phyloP scores from a whole-genome alignment of 1,140 invertebrate genomes.

The Planococcus citri region DNA sequence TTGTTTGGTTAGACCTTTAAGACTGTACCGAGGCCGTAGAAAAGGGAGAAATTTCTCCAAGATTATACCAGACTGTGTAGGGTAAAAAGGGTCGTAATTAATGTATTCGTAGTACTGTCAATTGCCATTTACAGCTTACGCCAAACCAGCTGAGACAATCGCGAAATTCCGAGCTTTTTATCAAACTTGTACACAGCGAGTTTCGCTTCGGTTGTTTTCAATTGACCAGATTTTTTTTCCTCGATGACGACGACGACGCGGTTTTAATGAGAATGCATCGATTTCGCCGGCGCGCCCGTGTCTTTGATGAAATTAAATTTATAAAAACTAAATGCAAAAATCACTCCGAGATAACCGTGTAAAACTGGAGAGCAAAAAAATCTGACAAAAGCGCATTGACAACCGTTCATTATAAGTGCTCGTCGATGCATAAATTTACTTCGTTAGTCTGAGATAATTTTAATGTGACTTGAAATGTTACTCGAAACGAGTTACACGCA shows the following conservation, averaged over 20 bases:
- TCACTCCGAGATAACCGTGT: not conserved
- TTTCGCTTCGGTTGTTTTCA: not conserved
- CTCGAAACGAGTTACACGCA: not conserved
- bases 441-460: not conserved
- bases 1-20: constrained; percentile 1
- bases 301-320: not conserved
- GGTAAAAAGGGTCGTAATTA: constrained; percentile 2
- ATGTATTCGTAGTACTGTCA: constrained; percentile 3
- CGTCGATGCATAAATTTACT: not conserved
- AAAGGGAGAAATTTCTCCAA: not conserved
- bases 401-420: not conserved
- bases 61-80: not conserved
- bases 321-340: not conserved
- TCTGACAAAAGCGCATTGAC: too few relatives aligned
- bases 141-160: not conserved
- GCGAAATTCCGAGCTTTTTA: not conserved
- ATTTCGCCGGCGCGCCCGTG: too few relatives aligned
- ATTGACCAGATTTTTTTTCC: not conserved
- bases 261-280: too few relatives aligned
- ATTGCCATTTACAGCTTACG: not conserved
- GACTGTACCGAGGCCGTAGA: not conserved
- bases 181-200: not conserved
- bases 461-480: not conserved
- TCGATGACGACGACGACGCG: too few relatives aligned
- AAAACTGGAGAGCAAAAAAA: not conserved